These are phyloP conservation scores for Branchinecta lindahli DNA, from an alignment of 1,140 invertebrate species.

Conservation along the genomic window DNA sequence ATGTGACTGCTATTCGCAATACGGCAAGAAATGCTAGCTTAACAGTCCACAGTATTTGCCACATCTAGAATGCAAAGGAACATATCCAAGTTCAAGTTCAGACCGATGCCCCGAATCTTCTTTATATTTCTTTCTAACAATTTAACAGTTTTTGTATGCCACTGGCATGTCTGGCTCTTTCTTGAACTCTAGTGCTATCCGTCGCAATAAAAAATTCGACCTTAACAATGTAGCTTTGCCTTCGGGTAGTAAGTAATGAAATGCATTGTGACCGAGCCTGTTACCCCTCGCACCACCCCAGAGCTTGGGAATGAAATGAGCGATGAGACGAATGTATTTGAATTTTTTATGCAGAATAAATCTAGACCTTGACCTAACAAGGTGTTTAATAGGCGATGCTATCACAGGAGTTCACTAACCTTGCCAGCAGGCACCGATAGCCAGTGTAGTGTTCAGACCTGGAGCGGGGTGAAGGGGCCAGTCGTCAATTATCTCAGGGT, in stretches of 20 bases:
- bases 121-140: constrained; percentile 10
- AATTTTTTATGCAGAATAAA: too few species aligned
- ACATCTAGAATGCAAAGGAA: not conserved
- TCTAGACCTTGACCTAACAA: too few species aligned
- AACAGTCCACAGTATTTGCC: too few species aligned
- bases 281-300: too few species aligned
- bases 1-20: too few species aligned
- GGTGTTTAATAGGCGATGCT: too few species aligned
- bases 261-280: too few species aligned
- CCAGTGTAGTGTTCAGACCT: constrained; percentile 78
- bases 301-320: too few species aligned
- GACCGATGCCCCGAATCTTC: not conserved
- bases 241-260: too few species aligned
- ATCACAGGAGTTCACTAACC: constrained; percentile 40
- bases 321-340: too few species aligned
- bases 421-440: constrained; percentile 95
- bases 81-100: not conserved
- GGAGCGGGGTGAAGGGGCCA: constrained; percentile 96
- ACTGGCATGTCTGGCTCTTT: not conserved
- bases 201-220: not conserved
- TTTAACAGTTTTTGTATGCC: not conserved
- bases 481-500: constrained; percentile 94
- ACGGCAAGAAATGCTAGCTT: too few species aligned
- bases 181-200: too few species aligned
- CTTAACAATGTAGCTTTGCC: not conserved